Percentiles rank a stretch among this genome's conserved stretches.
phyloP scores from a whole-genome alignment of 2,888 invertebrate species.

The Calliscelio sp. region DNA sequence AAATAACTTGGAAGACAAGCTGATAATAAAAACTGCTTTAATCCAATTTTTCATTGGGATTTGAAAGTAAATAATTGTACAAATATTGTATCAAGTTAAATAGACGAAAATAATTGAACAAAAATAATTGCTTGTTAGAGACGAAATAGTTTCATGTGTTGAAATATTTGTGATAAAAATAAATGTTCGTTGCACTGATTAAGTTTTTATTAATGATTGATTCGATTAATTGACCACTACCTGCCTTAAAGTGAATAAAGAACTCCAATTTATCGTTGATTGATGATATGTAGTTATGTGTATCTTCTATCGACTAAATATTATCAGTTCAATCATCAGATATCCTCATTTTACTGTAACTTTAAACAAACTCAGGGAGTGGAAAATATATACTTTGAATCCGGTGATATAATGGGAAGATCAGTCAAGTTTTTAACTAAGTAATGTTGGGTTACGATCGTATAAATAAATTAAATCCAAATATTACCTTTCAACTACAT shows the following conservation, averaged over 20 bases:
- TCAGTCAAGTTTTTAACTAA: too few relatives aligned
- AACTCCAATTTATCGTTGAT: background rate
- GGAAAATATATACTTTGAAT: background rate
- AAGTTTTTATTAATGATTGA: background rate
- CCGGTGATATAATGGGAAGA: background rate
- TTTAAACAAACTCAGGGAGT: background rate
- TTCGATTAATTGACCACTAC: background rate
- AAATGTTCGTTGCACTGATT: constrained; percentile 7
- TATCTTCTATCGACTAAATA: background rate
- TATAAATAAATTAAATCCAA: too few relatives aligned
- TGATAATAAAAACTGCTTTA: background rate
- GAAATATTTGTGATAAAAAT: too few relatives aligned
- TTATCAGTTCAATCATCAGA: background rate
- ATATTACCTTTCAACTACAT: background rate
- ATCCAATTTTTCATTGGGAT: background rate
- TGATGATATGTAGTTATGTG: background rate
- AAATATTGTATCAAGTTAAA: background rate
- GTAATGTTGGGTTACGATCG: too few relatives aligned
- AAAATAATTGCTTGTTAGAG: too few relatives aligned
- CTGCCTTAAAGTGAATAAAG: background rate
- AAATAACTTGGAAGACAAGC: too few relatives aligned
- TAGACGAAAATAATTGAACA: too few relatives aligned
- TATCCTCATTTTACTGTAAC: background rate
- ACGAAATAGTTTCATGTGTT: too few relatives aligned
- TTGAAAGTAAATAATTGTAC: background rate